phyloP scores from a whole-genome alignment of 2,113 vertebrate species.

The Excalfactoria chinensis region DNA sequence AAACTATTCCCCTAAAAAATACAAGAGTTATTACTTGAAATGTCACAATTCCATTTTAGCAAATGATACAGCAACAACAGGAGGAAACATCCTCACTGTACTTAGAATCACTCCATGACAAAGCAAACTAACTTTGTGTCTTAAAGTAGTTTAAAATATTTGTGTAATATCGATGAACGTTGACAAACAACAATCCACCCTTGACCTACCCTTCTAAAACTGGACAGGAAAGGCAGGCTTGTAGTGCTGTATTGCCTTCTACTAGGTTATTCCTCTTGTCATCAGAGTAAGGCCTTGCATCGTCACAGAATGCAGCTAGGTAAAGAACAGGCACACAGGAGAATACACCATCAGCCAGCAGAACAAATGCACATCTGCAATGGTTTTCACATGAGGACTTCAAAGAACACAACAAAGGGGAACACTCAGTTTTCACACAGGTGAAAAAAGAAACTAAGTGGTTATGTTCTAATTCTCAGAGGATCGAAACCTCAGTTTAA shows the following conservation, averaged over 20 bases:
- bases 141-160: not conserved
- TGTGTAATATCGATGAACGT: rapidly evolving
- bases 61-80: not conserved
- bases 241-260: slow-evolving; percentile 74
- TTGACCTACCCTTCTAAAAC: slow-evolving; percentile 81
- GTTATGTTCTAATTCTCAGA: not conserved
- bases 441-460: not conserved
- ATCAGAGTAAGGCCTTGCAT: slow-evolving; percentile 71
- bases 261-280: slow-evolving; percentile 69
- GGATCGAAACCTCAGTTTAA: not conserved
- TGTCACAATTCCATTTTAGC: not conserved
- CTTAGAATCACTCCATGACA: not conserved
- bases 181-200: not conserved
- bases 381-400: not conserved
- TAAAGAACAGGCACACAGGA: not conserved
- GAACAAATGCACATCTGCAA: not conserved
- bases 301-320: slow-evolving; percentile 77
- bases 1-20: not conserved
- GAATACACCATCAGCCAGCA: not conserved
- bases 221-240: slow-evolving; percentile 82
- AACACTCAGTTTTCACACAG: not conserved
- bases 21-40: not conserved
- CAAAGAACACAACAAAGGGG: not conserved
- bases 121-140: not conserved
- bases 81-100: not conserved